Base-by-base conservation (phyloP, 2,888 invertebrate genomes). In the Heliconius cydno region DNA sequence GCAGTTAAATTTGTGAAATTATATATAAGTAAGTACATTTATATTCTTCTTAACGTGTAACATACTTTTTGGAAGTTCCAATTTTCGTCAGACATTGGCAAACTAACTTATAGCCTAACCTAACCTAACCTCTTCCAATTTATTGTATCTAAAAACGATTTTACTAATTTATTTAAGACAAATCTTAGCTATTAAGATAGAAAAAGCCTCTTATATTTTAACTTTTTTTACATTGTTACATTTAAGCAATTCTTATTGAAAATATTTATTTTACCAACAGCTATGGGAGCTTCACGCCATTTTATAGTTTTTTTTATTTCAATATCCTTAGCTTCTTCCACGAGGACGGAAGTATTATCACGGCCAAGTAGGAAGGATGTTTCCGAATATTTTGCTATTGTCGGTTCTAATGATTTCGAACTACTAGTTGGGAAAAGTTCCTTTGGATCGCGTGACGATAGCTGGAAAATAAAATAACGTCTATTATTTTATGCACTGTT, bases 391-490 rank as follows among this genome's bases (percentile, higher is more conserved):
- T 97, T 96, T n/a, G 97, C 96, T 85, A 98, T 96, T 78, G 97
- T 97, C 0, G 98, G 98, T 87, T 98, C 98, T 67, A 97, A 96
- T 22, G 97, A 97, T 86, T 97, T 96, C 0, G 96, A 96, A 81
- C 97, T 97, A 80, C 98, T 98, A 4, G 97, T 98, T 0, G 98
- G 98, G 90, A 98, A 98, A 72, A 99, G 93, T 87, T 98, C 98
- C 87, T 97, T 97, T 78, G 97, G 96, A 86, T 96, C 96, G 0
- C 97, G 97, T 85, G 94, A 90, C 70, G 94, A 91, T 13, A 94
- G 88, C 95, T 95, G 84, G 38, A 88, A 41, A 88, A 67, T 34
- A 46, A 70, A 70, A 46, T 41, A 15, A 7, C 25, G 7, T 70
- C 13, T 70, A 25, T 67, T 67, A 19, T 22, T 52, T 52, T 52